These are phyloP conservation scores for Illadopsis cleaveri DNA, from an alignment of 2,113 vertebrate genomes.

Conservation along the genomic window DNA sequence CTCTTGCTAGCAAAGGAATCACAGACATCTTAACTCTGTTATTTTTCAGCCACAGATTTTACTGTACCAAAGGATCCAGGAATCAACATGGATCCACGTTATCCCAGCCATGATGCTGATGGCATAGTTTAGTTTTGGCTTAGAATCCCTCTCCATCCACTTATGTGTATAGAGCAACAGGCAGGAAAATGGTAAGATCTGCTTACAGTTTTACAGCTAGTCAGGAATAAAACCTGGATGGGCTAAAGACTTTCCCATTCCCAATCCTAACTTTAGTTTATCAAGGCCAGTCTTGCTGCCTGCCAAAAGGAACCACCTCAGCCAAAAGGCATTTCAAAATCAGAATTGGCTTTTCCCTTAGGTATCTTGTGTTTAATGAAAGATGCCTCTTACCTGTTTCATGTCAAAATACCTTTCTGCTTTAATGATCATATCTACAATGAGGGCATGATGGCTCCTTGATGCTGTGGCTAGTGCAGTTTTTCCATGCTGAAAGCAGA, in stretches of 20 bases:
- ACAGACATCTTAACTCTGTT: too few species aligned
- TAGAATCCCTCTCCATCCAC: not conserved
- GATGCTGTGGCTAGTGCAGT: constrained; percentile 83
- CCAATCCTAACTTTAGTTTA: not conserved
- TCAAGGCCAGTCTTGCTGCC: not conserved
- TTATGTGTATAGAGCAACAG: not conserved
- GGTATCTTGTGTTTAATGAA: not conserved
- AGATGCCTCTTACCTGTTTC: constrained; percentile 75
- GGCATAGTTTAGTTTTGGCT: not conserved
- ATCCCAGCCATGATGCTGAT: not conserved
- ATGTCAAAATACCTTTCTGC: constrained; percentile 83
- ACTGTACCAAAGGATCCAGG: not conserved
- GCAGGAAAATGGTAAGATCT: not conserved
- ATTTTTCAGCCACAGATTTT: not conserved
- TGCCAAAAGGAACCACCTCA: not conserved
- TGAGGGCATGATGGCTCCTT: constrained; percentile 81
- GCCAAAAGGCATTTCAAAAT: not conserved
- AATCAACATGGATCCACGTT: not conserved
- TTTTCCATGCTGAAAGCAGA: constrained; percentile 82
- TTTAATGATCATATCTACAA: constrained; percentile 95
- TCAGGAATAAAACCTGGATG: not conserved
- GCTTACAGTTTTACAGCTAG: not conserved
- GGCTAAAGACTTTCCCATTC: not conserved
- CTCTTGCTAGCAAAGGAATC: not conserved
- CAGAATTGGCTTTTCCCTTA: not conserved